A percentile compares a stretch with the other conserved stretches of the same genome.
Evolutionary conservation across 1,140 invertebrate genomes (phyloP).

Genomic region (Sinella curviseta): DNA sequence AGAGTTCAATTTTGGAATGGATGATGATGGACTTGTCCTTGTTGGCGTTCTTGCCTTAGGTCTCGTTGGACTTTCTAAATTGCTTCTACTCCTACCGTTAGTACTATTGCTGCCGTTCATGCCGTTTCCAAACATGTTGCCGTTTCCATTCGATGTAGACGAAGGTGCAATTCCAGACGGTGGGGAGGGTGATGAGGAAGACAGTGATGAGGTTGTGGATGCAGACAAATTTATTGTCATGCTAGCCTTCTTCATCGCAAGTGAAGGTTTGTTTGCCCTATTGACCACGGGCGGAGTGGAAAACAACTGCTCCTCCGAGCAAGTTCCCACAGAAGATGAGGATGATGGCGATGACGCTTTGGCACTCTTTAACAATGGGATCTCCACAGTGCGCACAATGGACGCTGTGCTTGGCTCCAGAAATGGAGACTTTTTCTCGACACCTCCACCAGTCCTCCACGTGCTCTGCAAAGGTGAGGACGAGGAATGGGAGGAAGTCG

Average conservation of each 20-base stretch:
- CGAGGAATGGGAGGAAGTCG: not conserved
- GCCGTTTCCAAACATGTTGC: too few species aligned
- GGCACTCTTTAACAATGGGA: not conserved
- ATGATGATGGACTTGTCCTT: not conserved
- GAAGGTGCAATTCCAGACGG: not conserved
- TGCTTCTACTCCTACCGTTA: not conserved
- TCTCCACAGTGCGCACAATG: not conserved
- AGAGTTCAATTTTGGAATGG: constrained; percentile 23
- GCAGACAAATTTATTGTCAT: constrained; percentile 25
- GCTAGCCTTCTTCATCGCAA: constrained; percentile 22
- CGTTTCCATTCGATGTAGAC: not conserved
- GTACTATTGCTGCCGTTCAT: not conserved
- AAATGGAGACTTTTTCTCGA: not conserved
- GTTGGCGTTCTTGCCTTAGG: not conserved
- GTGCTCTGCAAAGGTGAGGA: not conserved
- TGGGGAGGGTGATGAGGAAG: not conserved
- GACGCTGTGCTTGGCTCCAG: not conserved
- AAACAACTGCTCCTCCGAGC: not conserved
- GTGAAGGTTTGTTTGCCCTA: constrained; percentile 17
- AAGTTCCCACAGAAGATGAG: not conserved
- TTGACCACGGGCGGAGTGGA: not conserved
- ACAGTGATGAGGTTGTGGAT: not conserved
- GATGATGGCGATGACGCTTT: not conserved
- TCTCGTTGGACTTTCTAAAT: not conserved
- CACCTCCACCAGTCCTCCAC: not conserved